Percentiles rank a stretch among this genome's conserved stretches.
Evolutionary conservation across 2,888 invertebrate species (phyloP).

Genomic region (Orchesella flavescens): DNA sequence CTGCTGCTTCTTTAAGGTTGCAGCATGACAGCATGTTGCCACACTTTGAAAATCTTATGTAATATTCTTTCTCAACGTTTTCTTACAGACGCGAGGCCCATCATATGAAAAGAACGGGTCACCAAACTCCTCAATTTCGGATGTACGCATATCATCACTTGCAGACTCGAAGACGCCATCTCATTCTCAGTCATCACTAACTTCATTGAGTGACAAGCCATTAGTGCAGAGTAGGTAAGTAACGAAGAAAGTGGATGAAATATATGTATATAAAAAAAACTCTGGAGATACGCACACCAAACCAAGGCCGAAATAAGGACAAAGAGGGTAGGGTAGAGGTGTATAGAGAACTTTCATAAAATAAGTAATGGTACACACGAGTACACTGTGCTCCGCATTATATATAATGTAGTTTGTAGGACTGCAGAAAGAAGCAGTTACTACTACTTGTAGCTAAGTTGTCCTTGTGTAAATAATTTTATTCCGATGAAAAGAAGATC

Average conservation of each 20-base stretch:
- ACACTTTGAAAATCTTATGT: neutral
- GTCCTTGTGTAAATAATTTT: conserved; percentile 33
- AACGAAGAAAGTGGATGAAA: conserved; percentile 13
- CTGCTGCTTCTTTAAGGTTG: too few relatives aligned
- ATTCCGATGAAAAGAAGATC: conserved; percentile 31
- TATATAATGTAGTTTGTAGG: neutral
- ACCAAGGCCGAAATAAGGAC: neutral
- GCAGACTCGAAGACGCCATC: conserved; percentile 78
- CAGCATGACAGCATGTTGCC: too few relatives aligned
- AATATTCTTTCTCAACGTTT: neutral
- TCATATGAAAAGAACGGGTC: conserved; percentile 69
- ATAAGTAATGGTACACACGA: neutral
- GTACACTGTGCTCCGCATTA: neutral
- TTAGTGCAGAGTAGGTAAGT: conserved; percentile 58
- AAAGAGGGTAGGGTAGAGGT: neutral
- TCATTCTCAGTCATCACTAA: conserved; percentile 83
- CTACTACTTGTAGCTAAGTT: conserved; percentile 14
- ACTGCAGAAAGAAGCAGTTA: neutral
- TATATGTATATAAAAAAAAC: neutral
- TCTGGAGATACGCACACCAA: too few relatives aligned
- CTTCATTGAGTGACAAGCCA: conserved; percentile 77
- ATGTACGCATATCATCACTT: conserved; percentile 65
- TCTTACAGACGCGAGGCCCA: conserved; percentile 66
- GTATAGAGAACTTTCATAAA: neutral
- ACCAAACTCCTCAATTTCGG: conserved; percentile 60